These are phyloP conservation scores for Dastarcus helophoroides DNA, from an alignment of 2,888 invertebrate genomes.

Conservation along the genomic window DNA sequence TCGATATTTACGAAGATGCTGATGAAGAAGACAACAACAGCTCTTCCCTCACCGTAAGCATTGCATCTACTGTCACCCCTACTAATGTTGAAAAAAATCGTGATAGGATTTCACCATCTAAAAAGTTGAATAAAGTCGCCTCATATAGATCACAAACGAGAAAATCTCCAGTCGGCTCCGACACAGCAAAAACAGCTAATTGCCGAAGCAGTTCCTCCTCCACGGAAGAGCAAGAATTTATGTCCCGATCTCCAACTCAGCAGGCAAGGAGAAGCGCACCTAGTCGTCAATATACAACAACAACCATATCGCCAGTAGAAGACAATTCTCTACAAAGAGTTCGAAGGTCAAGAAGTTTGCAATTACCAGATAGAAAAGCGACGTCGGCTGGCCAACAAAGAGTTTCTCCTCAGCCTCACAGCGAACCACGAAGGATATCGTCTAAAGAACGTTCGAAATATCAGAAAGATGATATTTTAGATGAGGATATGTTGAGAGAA, in stretches of 20 bases:
- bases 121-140: constrained; percentile 23
- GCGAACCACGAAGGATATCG: constrained; percentile 10
- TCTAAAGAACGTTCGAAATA: constrained; percentile 6
- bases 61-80: constrained; percentile 28
- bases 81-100: constrained; percentile 20
- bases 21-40: constrained; percentile 42
- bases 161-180: constrained; percentile 32
- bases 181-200: constrained; percentile 27
- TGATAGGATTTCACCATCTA: constrained; percentile 30
- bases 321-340: constrained; percentile 31
- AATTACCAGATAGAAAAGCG: constrained; percentile 41
- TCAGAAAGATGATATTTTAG: constrained; percentile 23
- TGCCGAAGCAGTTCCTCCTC: constrained; percentile 30
- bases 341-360: constrained; percentile 47
- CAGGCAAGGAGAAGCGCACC: constrained; percentile 15
- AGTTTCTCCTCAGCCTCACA: constrained; percentile 17
- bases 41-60: constrained; percentile 37
- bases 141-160: constrained; percentile 26
- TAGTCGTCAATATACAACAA: constrained; percentile 15
- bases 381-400: constrained; percentile 5
- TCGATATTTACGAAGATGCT: constrained; percentile 38
- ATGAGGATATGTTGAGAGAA: constrained; percentile 42
- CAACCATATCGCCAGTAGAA: constrained; percentile 17
- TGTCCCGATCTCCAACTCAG: constrained; percentile 23
- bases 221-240: constrained; percentile 29